Evolutionary conservation across 2,797 vertebrate genomes (phyloP), one percentile per base, ranked within the genome.

Genomic region (Cuculus canorus): DNA sequence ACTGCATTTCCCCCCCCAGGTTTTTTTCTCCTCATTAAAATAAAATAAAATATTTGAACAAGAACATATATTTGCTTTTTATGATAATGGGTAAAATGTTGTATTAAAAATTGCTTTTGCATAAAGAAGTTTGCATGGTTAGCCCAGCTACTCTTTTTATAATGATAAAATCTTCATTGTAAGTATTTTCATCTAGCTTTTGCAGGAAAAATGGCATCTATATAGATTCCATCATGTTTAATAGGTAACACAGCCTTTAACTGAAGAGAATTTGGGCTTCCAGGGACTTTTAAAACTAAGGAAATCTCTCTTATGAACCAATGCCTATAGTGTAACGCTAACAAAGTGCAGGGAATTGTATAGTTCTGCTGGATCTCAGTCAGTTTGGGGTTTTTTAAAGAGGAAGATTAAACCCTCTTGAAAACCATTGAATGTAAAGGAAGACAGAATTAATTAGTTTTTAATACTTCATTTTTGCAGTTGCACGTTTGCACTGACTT

Each of bases 11-110:
- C 33, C 39, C 33, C 39, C 45, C 12, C 21, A 23, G 64, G 59
- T 82, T 92, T 94, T 84, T 33, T 76, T 95, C 59, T 90, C 11
- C 50, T 78, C 43, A 50, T 86, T 90, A 90, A 91, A 93, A 78
- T 86, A 60, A 92, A 85, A 52, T 59, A 33, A 70, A 75, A 82
- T 33, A 1, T 65, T 92, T 72, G 10, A 88, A 70, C 7, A 71
- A 68, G 61, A 84, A 27, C n/a, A 54, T 69, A 10, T 82, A 79
- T 84, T 90, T 91, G 17, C 47, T 95, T 84, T 79, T 86, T 65
- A 65, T 43, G 32, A 39, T 84, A 84, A 82, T 27, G 35, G 23
- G 14, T 30, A 86, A 57, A 39, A 18, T 59, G 12, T 64, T 90
- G 10, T 72, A 25, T 61, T 90, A 33, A 78, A 87, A 83, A 63